Conservation (phyloP, 1,140 invertebrate genomes). For the Philotrypesis tridentata region DNA sequence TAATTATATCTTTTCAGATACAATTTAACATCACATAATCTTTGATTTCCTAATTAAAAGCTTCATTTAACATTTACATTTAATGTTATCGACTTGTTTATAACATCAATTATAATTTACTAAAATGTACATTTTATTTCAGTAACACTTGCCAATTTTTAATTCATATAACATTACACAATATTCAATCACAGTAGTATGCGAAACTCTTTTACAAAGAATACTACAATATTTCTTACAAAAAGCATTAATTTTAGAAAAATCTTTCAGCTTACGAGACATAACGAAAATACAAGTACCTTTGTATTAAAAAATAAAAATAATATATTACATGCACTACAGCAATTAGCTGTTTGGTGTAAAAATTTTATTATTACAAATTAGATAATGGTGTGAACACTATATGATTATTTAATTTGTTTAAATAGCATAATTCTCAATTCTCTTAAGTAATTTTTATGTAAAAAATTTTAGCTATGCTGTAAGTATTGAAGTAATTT, state of each 20-base stretch:
- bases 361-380: no score
- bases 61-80: conserved; percentile 8
- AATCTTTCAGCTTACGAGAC: no score
- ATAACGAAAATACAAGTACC: no score
- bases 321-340: neutral
- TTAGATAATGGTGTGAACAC: no score
- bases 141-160: neutral
- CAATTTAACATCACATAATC: conserved; percentile 5
- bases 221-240: neutral
- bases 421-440: no score
- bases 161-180: neutral
- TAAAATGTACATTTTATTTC: neutral
- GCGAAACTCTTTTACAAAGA: neutral
- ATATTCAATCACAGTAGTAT: neutral
- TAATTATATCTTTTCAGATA: neutral
- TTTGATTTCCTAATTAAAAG: neutral
- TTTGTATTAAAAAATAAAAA: neutral
- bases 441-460: no score
- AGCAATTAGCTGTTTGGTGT: no score
- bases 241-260: no score
- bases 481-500: no score
- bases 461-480: no score
- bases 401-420: no score
- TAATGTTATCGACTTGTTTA: neutral
- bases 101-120: conserved; percentile 15